Base-by-base conservation (phyloP, 1,140 invertebrate genomes). In the Saccostrea glomerata region DNA sequence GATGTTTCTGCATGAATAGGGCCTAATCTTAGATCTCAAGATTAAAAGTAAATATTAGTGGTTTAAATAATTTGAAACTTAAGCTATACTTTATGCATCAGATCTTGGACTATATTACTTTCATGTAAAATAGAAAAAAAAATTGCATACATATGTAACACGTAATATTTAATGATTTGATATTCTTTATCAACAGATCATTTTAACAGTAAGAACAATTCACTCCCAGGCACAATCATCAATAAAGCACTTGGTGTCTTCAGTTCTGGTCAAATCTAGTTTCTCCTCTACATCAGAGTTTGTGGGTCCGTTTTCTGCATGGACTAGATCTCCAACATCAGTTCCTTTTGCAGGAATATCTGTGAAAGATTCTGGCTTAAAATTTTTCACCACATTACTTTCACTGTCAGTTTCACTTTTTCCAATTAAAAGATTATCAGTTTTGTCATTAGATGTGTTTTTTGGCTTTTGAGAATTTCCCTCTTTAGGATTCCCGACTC, bases 401-500 rank as follows among this genome's bases (percentile, higher is more conserved):
- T n/a, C 40, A 55, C 23, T 13, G 15, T 20, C 40, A 54, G 82
- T 84, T 7, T 23, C 82, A 7, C 12, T 11, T 55, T 30, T 30
- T 13, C 36, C 40, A 47, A 11, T 56, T 13, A n/a, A 23, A 55
- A n/a, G 17, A 55, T n/a, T 36, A 54, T 54, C 54, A n/a, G 5
- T n/a, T 13, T 54, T 84, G 23, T 30, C 70, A 36, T 17, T 63
- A 1, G 58, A 36, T 77, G 70, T 30, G 13, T 0, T n/a, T 23
- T 20, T 66, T 23, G 60, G 20, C 20, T n/a, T 66, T 66, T 12
- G 77, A 6, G 40, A 54, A 23, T 84, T n/a, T 12, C 17, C 17
- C 40, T 56, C 82, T 63, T 58, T 36, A 13, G 7, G 15, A 40
- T 47, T 12, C 20, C 86, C 89, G 25, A 90, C 84, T 47, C 88